Percentiles rank a stretch among this genome's conserved stretches.
Conservation (phyloP, 1,140 invertebrate species). For the Caerostris extrusa region DNA sequence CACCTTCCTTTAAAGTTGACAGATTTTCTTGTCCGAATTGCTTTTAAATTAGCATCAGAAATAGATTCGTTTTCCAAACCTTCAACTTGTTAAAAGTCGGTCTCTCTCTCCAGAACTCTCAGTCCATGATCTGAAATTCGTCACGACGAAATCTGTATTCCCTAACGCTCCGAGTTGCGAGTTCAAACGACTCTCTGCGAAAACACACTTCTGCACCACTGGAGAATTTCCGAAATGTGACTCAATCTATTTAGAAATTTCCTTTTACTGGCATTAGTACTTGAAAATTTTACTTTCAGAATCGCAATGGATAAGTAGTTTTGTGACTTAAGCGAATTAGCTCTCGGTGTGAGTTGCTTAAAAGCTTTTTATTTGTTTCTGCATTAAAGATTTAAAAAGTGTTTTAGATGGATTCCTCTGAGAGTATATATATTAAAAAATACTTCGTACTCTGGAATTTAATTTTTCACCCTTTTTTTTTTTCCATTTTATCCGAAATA, state of each 20-base stretch:
- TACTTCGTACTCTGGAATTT: no score
- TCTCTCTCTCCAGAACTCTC: not conserved
- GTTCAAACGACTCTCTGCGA: slow-evolving; percentile 22
- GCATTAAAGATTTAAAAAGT: slow-evolving; percentile 1
- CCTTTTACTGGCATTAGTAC: slow-evolving; percentile 10
- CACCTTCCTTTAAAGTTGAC: not conserved
- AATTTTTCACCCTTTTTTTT: no score
- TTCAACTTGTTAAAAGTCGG: slow-evolving; percentile 3
- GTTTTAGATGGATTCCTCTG: slow-evolving; percentile 6
- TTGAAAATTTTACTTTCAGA: not conserved
- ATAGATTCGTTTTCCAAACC: not conserved
- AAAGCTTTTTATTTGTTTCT: slow-evolving; percentile 40
- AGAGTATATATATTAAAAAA: not conserved
- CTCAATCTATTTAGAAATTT: slow-evolving; percentile 32
- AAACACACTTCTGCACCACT: slow-evolving; percentile 20
- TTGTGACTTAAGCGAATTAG: slow-evolving; percentile 25
- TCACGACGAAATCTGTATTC: slow-evolving; percentile 2
- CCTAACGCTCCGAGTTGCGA: not conserved
- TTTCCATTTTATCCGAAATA: no score
- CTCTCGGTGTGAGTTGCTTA: not conserved
- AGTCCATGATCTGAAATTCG: not conserved
- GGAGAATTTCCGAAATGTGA: not conserved
- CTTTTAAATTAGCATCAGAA: slow-evolving; percentile 31
- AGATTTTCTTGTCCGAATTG: slow-evolving; percentile 14
- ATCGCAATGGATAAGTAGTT: slow-evolving; percentile 22